Evolutionary conservation across 30 jellyfish, hydroid and myxozoan genomes (phyloP), one percentile per base, ranked within the genome.

Genomic region (Kudoa iwatai): DNA sequence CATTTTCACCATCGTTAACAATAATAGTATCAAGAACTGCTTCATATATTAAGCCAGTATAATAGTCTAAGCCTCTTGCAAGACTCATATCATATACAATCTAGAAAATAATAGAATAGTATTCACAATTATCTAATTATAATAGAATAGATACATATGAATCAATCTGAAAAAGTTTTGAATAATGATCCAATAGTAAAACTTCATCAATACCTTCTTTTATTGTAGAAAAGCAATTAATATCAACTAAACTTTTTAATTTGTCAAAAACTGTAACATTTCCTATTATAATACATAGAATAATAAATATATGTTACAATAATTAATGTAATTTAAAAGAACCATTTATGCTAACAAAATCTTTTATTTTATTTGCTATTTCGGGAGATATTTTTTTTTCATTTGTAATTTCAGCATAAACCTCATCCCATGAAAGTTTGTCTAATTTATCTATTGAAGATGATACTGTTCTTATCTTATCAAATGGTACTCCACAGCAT

Each of bases 391-490:
- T 45, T 2, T 84, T 82, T 53, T 67, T 67, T 40, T 67, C 90
- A 17, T 52, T 30, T 0, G 54, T 55, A 84, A 67, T 67, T 50
- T 67, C 90, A 3, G 58, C 48, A 44, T 54, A 52, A 0, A 67
- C 90, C 40, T 67, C 90, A 36, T 67, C 83, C 90, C 90, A 67
- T 10, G 90, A 79, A 28, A 69, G 86, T 55, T 69, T 69, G 40
- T 69, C 92, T 21, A 69, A 31, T 47, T 69, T 69, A 33, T 69
- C 92, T 25, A 69, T 83, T 3, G 92, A 62, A 30, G 92, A 69
- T 40, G 86, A 60, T 13, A 60, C 55, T 22, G 92, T 62, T 20
- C 87, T 52, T 25, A 59, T 55, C 50, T 53, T 47, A 3, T 54
- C 65, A 30, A 46, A 65, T 2, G 92, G 92, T 2, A 69, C 92